Percentiles rank a stretch among this genome's conserved stretches.
These are phyloP conservation scores for Myodes glareolus DNA, from an alignment of 2,113 vertebrate genomes.

Conservation along the genomic window DNA sequence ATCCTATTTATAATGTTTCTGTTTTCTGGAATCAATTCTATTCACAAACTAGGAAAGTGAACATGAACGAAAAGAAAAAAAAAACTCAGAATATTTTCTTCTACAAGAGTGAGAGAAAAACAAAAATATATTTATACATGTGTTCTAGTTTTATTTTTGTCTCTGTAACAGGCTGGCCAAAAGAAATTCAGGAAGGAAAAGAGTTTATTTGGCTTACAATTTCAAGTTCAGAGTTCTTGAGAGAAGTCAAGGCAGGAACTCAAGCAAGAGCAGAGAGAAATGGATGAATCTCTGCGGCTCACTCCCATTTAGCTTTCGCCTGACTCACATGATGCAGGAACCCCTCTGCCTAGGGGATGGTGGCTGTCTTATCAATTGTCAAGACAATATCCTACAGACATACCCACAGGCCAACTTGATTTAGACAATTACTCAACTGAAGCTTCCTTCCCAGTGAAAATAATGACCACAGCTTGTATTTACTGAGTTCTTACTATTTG, in stretches of 20 bases:
- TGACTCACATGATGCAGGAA: neutral
- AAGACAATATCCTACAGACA: neutral
- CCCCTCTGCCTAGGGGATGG: neutral
- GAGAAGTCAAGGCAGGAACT: neutral
- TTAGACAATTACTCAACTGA: neutral
- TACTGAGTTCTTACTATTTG: conserved; percentile 22
- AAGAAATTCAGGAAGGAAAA: neutral
- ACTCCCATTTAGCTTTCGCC: neutral
- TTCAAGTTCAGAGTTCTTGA: neutral
- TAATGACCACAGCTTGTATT: neutral
- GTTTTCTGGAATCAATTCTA: conserved; percentile 60
- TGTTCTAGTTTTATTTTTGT: neutral
- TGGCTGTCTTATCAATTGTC: neutral
- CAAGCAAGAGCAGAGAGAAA: neutral
- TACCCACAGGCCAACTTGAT: neutral
- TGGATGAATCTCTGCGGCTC: neutral
- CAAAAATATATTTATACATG: neutral
- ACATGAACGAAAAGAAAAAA: conserved; percentile 25
- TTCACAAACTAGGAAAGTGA: conserved; percentile 65
- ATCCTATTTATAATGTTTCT: conserved; percentile 54
- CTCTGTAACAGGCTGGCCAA: neutral
- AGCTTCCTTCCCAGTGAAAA: neutral
- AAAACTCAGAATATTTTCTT: conserved; percentile 11
- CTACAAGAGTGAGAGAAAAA: neutral
- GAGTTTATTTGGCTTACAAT: neutral